These are phyloP conservation scores for Podabrus alpinus DNA, from an alignment of 2,888 invertebrate species.

Conservation along the genomic window DNA sequence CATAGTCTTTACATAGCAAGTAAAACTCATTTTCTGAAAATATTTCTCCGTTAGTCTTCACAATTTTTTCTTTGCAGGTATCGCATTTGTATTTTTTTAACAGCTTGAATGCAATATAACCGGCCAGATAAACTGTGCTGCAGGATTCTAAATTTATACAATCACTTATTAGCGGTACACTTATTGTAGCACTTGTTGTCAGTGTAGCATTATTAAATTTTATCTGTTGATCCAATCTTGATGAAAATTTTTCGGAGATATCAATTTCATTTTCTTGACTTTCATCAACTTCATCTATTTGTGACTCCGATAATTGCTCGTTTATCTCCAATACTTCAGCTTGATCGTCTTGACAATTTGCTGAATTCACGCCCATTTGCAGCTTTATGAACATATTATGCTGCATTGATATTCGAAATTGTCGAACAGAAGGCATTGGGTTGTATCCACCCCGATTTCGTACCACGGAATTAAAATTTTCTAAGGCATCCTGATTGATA, in stretches of 20 bases:
- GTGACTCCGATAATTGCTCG: neutral
- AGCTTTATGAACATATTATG: constrained; percentile 29
- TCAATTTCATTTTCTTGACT: neutral
- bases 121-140: neutral
- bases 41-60: neutral
- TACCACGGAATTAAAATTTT: constrained; percentile 36
- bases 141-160: too few species aligned
- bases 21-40: neutral
- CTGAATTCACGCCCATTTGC: constrained; percentile 17
- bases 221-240: neutral
- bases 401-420: constrained; percentile 27
- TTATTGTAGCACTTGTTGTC: neutral
- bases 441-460: constrained; percentile 35
- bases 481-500: constrained; percentile 36
- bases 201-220: neutral
- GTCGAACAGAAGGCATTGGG: constrained; percentile 27
- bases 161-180: neutral
- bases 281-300: neutral
- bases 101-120: neutral
- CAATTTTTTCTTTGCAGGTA: neutral
- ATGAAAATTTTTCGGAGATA: neutral
- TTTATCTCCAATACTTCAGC: constrained; percentile 10
- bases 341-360: constrained; percentile 26
- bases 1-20: neutral
- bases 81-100: neutral